Percentiles rank a stretch among this genome's conserved stretches.
Evolutionary conservation across 2,113 vertebrate species (phyloP).

Genomic region (Oreotrochilus melanogaster): DNA sequence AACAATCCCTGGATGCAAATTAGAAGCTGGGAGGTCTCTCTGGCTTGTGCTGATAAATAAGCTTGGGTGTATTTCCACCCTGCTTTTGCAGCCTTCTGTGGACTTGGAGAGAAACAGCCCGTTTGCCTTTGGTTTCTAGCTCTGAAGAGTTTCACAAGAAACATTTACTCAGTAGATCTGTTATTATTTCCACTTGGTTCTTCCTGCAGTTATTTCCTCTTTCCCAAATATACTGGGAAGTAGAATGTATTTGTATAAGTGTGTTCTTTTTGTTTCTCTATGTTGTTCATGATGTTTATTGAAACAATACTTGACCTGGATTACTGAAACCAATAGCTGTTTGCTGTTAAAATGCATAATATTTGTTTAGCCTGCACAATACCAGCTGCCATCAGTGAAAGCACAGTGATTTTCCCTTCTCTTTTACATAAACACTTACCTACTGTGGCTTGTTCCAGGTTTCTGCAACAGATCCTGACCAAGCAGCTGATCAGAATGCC

Average conservation of each 20-base stretch:
- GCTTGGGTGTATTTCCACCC: background rate
- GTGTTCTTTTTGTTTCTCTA: background rate
- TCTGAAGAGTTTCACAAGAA: background rate
- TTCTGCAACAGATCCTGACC: constrained; percentile 87
- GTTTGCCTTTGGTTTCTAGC: background rate
- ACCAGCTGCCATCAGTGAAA: background rate
- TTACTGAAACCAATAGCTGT: background rate
- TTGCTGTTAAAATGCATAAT: background rate
- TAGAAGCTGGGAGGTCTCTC: background rate
- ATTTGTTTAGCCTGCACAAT: background rate
- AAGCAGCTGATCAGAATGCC: constrained; percentile 84
- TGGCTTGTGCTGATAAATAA: background rate
- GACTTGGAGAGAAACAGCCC: background rate
- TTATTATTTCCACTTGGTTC: background rate
- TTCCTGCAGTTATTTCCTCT: background rate
- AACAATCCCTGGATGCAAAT: background rate
- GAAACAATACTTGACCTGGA: background rate
- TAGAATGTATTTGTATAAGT: background rate
- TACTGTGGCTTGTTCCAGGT: constrained; percentile 77
- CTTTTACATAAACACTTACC: background rate
- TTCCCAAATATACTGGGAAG: background rate
- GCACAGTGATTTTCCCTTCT: background rate
- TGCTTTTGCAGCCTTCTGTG: background rate
- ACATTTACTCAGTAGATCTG: background rate
- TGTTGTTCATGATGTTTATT: background rate